Base-by-base conservation (phyloP, 2,888 invertebrate genomes). In the Hemaris fuciformis region DNA sequence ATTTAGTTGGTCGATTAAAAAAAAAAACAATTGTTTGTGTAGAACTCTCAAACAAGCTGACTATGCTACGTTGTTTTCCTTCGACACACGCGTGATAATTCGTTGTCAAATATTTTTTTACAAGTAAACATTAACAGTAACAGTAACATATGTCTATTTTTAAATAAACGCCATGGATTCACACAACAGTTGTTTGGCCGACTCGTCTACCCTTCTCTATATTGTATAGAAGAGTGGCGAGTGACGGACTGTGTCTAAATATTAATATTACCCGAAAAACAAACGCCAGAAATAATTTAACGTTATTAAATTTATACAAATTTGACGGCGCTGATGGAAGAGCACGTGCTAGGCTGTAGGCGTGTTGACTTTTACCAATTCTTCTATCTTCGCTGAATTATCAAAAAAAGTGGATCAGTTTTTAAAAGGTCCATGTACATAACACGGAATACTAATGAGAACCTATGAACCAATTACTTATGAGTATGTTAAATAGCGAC, bases 211-310 rank as follows among this genome's bases (percentile, higher is more conserved):
- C 57, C 27, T 57, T 45, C 10, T 57, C 34, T 46, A 23, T 57
- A 46, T 57, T 34, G 34, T 46, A 61, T 57, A 25, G 38, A 15
- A 3, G 38, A 25, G 57, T 57, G 13, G 45, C 43, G 46, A 45
- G 34, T 45, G 34, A 61, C 38, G 20, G 61, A 45, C 48, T 53
- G 53, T 60, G 27, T 48, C 48, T 18, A 42, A 60, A 60, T 53
- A 48, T 25, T 48, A 48, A 38, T 41, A 38, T 53, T 15, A 25
- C 18, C n/a, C 38, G 10, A 41, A 53, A 25, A 38, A 48, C 15
- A 13, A 18, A 23, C 48, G 23, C 10, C 23, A 22, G 34, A 15
- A 48, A 25, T 13, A 60, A 13, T n/a, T 10, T 6, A 60, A 38
- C 22, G 34, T 58, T 46, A 7, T 34, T 59, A 48, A 15, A 25